phyloP scores from a whole-genome alignment of 2,113 vertebrate species.

The Gallinago media region DNA sequence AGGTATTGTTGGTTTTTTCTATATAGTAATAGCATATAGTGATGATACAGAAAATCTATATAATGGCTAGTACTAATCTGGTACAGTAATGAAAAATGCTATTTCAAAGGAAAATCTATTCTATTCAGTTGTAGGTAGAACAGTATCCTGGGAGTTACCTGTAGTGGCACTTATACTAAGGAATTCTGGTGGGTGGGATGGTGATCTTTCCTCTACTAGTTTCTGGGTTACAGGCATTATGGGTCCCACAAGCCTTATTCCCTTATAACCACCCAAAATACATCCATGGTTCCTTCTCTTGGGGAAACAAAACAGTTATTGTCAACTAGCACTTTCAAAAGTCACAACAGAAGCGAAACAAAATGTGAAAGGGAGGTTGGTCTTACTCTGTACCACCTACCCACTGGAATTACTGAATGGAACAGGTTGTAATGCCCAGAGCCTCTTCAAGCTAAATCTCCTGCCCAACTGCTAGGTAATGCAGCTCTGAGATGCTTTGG shows the following conservation, averaged over 20 bases:
- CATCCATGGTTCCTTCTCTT: background rate
- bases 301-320: background rate
- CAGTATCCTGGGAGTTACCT: background rate
- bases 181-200: background rate
- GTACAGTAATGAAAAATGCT: background rate
- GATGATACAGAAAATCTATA: background rate
- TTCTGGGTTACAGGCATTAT: background rate
- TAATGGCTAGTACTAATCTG: background rate
- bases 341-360: background rate
- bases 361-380: background rate
- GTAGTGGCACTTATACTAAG: background rate
- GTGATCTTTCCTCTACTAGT: background rate
- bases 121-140: background rate
- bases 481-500: background rate
- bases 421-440: background rate
- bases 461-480: background rate
- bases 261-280: background rate
- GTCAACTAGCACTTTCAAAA: background rate
- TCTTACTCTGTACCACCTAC: background rate
- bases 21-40: background rate
- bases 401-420: background rate
- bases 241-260: background rate
- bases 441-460: background rate
- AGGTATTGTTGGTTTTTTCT: accelerated
- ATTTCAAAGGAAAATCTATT: background rate